These are phyloP conservation scores for Equus quagga DNA, from an alignment of 2,113 vertebrate species.

Conservation along the genomic window DNA sequence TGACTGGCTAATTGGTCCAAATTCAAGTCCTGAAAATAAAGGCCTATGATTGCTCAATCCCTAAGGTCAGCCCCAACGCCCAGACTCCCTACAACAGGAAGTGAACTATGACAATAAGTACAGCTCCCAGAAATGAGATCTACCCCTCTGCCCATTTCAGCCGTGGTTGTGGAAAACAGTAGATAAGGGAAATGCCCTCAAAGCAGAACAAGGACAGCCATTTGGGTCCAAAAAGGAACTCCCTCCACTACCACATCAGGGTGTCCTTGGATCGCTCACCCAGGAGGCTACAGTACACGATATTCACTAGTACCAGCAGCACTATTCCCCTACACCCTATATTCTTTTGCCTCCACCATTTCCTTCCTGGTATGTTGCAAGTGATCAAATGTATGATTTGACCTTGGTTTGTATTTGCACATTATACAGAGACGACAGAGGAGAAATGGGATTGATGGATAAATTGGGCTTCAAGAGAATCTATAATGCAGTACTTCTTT, in stretches of 20 bases:
- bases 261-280: neutral
- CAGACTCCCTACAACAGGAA: neutral
- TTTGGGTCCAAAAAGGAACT: neutral
- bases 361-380: neutral
- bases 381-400: constrained; percentile 28
- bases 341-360: neutral
- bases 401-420: neutral
- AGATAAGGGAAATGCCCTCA: neutral
- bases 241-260: neutral
- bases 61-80: neutral
- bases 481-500: constrained; percentile 14
- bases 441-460: neutral
- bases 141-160: neutral
- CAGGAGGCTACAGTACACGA: neutral
- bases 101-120: neutral
- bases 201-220: neutral
- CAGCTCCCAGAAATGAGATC: neutral
- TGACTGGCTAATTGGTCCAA: constrained; percentile 49
- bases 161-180: neutral
- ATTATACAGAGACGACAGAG: neutral
- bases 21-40: constrained; percentile 49
- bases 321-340: neutral
- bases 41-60: neutral
- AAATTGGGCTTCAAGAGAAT: neutral
- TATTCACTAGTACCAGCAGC: neutral